Conservation (phyloP, 2,113 vertebrate genomes). For the Sylvilagus bachmani region DNA sequence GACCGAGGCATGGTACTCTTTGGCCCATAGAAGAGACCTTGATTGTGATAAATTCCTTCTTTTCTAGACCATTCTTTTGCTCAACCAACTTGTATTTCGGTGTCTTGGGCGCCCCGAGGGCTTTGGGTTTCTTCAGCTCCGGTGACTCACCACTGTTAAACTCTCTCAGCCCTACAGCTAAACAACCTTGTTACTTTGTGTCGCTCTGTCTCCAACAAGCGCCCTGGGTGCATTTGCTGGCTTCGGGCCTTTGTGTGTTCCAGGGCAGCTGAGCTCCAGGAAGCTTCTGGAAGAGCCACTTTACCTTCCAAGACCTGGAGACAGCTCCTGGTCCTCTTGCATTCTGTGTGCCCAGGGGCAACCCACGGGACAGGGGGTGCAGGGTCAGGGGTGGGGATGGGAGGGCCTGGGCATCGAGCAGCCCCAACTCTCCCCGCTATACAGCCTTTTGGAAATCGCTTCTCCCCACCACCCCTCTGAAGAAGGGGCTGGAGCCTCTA, state of each 20-base stretch:
- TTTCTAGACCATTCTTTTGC: neutral
- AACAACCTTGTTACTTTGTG: neutral
- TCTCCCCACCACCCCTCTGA: neutral
- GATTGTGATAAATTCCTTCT: neutral
- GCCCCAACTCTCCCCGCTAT: neutral
- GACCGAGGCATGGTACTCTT: neutral
- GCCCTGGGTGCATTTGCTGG: neutral
- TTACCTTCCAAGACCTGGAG: neutral
- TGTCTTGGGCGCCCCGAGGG: neutral
- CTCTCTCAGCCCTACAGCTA: neutral
- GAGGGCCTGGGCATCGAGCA: too few species aligned
- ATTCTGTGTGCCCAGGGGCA: neutral
- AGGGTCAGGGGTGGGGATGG: too few species aligned
- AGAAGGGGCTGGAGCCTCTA: neutral
- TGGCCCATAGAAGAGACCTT: neutral
- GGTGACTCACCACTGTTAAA: neutral
- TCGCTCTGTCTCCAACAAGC: neutral
- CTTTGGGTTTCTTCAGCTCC: neutral
- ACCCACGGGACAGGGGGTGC: neutral
- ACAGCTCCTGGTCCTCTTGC: too few species aligned
- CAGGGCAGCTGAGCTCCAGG: neutral
- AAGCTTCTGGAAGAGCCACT: neutral
- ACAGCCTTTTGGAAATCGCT: neutral
- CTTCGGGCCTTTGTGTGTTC: neutral
- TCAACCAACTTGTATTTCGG: neutral